Conservation (phyloP, 2,113 vertebrate genomes). For the Lathamus discolor region DNA sequence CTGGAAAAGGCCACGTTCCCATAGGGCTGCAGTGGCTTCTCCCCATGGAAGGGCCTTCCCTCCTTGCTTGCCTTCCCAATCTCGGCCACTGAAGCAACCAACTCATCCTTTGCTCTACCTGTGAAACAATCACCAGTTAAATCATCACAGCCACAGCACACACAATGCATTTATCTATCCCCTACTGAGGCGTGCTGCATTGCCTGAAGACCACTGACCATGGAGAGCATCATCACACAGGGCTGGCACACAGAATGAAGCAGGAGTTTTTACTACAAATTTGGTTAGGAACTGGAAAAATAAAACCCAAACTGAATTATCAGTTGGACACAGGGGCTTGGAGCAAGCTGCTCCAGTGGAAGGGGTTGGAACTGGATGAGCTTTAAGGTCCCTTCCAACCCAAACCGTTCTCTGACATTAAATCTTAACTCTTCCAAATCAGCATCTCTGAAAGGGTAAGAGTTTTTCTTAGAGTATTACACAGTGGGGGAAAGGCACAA, state of each 20-base stretch:
- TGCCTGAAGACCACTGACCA: not conserved
- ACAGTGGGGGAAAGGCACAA: fast-evolving
- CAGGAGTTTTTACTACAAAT: not conserved
- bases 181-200: not conserved
- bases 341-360: not conserved
- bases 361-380: not conserved
- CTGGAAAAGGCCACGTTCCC: not conserved
- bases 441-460: not conserved
- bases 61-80: not conserved
- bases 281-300: not conserved
- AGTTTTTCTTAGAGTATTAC: not conserved
- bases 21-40: not conserved
- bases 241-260: not conserved
- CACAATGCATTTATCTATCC: not conserved
- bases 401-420: not conserved
- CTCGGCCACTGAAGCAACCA: not conserved
- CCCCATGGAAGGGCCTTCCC: not conserved
- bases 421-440: not conserved
- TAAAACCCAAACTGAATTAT: not conserved
- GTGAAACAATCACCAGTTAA: not conserved
- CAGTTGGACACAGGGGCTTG: not conserved
- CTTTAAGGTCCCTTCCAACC: not conserved
- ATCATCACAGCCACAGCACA: not conserved
- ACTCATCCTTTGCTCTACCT: not conserved
- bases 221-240: not conserved